Conservation (phyloP, 2,888 invertebrate species). For the Andrena bucephala region DNA sequence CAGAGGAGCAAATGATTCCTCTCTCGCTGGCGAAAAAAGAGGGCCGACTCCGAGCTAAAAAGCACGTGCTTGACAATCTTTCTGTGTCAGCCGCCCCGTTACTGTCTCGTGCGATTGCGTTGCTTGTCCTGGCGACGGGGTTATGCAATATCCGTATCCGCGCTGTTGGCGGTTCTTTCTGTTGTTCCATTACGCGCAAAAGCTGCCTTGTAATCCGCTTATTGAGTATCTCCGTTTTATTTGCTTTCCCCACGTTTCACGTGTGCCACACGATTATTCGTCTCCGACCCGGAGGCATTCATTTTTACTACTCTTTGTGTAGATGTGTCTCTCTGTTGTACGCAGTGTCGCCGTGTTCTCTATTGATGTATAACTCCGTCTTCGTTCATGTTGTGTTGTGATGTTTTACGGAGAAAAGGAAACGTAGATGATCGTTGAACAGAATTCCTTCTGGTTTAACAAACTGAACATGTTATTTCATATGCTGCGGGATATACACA, state of each 20-base stretch:
- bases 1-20: slow-evolving; percentile 20
- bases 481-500: slow-evolving; percentile 34
- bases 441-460: background rate
- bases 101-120: slow-evolving; percentile 58
- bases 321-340: slow-evolving; percentile 3
- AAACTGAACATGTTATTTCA: background rate
- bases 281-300: slow-evolving; percentile 7
- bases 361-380: slow-evolving; percentile 20
- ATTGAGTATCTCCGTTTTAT: slow-evolving; percentile 53
- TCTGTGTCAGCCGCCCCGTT: slow-evolving; percentile 26
- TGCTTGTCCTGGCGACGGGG: slow-evolving; percentile 51
- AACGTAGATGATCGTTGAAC: slow-evolving; percentile 16
- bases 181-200: slow-evolving; percentile 53
- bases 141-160: slow-evolving; percentile 36
- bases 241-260: slow-evolving; percentile 40
- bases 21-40: slow-evolving; percentile 20
- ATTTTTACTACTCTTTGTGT: slow-evolving; percentile 26
- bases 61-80: slow-evolving; percentile 32
- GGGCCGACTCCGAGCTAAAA: slow-evolving; percentile 15
- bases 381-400: background rate
- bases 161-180: slow-evolving; percentile 30
- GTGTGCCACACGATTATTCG: slow-evolving; percentile 28
- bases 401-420: background rate
- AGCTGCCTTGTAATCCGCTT: slow-evolving; percentile 65
- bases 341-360: slow-evolving; percentile 13